A percentile compares a stretch with the other conserved stretches of the same genome.
These are phyloP conservation scores for Lamprologus lemairii DNA, from an alignment of 2,113 vertebrate genomes.

Conservation along the genomic window DNA sequence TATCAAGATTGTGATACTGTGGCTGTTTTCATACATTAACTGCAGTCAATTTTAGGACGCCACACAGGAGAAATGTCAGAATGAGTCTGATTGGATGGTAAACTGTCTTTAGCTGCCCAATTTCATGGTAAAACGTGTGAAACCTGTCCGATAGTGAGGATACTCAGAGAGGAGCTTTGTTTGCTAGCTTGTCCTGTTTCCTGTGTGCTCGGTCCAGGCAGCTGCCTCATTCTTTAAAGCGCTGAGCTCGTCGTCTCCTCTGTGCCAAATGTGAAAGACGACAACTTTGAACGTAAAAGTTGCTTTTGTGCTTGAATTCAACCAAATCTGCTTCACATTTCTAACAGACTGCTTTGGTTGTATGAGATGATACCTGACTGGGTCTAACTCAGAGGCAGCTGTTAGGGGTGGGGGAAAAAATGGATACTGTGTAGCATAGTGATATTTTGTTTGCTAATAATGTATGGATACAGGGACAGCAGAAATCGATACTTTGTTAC, in stretches of 20 bases:
- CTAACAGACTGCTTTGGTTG: not conserved
- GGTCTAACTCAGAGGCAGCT: not conserved
- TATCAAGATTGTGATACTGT: not conserved
- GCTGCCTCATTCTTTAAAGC: accelerated
- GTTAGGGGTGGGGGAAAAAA: too few relatives aligned
- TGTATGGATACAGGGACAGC: too few relatives aligned
- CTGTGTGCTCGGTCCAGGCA: not conserved
- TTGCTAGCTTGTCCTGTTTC: not conserved
- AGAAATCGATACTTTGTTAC: too few relatives aligned
- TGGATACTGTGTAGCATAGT: too few relatives aligned
- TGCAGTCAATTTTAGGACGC: accelerated
- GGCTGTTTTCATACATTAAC: not conserved
- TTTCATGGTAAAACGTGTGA: not conserved
- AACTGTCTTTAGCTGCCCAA: accelerated
- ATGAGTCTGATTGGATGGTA: accelerated
- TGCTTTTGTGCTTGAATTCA: not conserved
- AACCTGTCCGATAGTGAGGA: not conserved
- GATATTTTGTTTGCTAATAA: too few relatives aligned
- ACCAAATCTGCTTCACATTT: not conserved
- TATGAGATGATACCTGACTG: too few relatives aligned
- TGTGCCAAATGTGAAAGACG: not conserved
- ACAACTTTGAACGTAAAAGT: not conserved
- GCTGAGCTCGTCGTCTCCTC: not conserved
- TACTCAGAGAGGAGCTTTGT: not conserved
- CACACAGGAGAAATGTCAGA: not conserved